phyloP scores from a whole-genome alignment of 1,140 invertebrate species.

The Drosophila pandora region DNA sequence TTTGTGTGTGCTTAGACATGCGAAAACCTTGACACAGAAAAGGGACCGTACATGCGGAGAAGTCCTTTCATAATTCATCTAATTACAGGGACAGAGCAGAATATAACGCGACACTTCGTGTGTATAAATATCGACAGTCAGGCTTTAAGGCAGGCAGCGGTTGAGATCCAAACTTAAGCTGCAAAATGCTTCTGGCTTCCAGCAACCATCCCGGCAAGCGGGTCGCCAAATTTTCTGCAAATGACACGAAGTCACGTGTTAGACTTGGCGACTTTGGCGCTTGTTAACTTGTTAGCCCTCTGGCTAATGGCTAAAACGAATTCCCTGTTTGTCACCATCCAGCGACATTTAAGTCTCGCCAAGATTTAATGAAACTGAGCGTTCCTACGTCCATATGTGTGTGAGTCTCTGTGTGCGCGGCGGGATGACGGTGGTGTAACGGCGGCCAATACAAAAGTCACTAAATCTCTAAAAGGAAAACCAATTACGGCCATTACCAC shows the following conservation, averaged over 20 bases:
- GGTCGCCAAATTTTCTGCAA: slow-evolving; percentile 65
- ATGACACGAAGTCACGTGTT: slow-evolving; percentile 82
- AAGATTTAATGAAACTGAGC: slow-evolving; percentile 63
- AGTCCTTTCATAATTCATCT: slow-evolving; percentile 44
- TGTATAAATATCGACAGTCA: slow-evolving; percentile 35
- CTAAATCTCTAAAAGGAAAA: slow-evolving; percentile 81
- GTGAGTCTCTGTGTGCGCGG: background rate
- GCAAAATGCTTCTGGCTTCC: slow-evolving; percentile 40
- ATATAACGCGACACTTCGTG: slow-evolving; percentile 27
- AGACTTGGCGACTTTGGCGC: slow-evolving; percentile 78
- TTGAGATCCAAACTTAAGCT: slow-evolving; percentile 5
- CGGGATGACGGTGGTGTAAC: slow-evolving; percentile 34
- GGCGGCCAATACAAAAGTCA: slow-evolving; percentile 74
- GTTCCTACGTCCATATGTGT: background rate
- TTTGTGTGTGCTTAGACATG: background rate
- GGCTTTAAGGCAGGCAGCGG: background rate
- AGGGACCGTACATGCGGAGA: slow-evolving; percentile 12
- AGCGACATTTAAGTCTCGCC: slow-evolving; percentile 70
- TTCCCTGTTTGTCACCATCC: slow-evolving; percentile 63
- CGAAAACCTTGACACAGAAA: slow-evolving; percentile 46
- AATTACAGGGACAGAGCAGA: slow-evolving; percentile 44
- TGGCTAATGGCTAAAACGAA: slow-evolving; percentile 79
- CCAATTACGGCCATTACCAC: slow-evolving; percentile 80
- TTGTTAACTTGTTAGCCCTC: slow-evolving; percentile 75
- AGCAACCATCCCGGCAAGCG: slow-evolving; percentile 33